Evolutionary conservation across 2,797 vertebrate genomes (phyloP).

Genomic region (Sebastes aleutianus): DNA sequence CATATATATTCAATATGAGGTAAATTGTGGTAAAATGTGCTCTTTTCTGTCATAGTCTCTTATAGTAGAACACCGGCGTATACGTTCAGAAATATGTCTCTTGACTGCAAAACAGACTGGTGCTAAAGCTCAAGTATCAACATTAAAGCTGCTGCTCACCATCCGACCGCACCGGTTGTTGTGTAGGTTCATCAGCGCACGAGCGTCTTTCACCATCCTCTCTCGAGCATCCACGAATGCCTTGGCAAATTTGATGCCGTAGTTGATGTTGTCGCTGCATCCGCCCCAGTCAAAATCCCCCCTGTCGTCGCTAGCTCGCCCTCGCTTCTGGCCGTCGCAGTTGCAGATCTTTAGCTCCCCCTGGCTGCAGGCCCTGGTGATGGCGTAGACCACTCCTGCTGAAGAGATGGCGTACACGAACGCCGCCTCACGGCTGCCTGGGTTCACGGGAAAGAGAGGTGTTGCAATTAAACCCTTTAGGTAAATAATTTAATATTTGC

Average conservation of each 20-base stretch:
- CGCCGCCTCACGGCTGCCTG: conserved; percentile 97
- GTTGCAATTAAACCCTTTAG: not conserved
- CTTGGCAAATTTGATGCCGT: conserved; percentile 94
- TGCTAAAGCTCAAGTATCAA: not conserved
- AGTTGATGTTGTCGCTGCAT: conserved; percentile 98
- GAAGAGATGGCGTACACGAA: conserved; percentile 98
- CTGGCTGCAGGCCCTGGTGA: conserved; percentile 95
- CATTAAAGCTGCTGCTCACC: conserved; percentile 81
- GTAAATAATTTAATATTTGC: no score
- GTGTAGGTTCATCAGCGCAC: conserved; percentile 96
- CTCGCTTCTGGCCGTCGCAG: conserved; percentile 91
- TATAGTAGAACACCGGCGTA: rapidly evolving
- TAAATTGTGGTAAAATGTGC: not conserved
- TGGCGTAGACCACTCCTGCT: conserved; percentile 95
- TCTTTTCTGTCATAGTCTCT: not conserved
- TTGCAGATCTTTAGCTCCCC: conserved; percentile 93
- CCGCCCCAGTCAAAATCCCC: conserved; percentile 97
- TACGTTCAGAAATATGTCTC: no score
- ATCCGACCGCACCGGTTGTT: conserved; percentile 97
- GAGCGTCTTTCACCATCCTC: conserved; percentile 92
- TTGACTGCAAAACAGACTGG: not conserved
- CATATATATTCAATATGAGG: not conserved
- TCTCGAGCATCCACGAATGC: conserved; percentile 96
- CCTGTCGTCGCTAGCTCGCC: conserved; percentile 85
- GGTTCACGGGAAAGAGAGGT: not conserved